Evolutionary conservation across 1,140 invertebrate genomes (phyloP).

Genomic region (Orchesella cincta): DNA sequence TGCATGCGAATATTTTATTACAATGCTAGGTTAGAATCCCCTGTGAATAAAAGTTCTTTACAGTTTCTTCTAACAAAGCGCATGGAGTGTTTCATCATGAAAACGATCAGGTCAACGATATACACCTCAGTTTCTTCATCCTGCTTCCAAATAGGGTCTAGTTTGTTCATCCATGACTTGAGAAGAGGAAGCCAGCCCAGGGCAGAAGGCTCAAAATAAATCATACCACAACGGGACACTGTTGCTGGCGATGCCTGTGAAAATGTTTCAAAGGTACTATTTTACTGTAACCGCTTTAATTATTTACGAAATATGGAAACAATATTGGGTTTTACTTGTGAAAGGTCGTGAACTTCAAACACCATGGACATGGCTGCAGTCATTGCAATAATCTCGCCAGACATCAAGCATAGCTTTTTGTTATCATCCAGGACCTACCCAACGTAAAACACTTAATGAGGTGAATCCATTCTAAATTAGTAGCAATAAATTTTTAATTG

Average conservation of each 20-base stretch:
- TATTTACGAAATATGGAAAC: too few species aligned
- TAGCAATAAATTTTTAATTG: not conserved
- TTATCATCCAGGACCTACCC: constrained; percentile 92
- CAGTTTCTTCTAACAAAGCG: constrained; percentile 69
- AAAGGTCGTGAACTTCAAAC: constrained; percentile 89
- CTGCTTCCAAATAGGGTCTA: constrained; percentile 63
- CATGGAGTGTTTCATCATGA: constrained; percentile 71
- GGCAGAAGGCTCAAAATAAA: constrained; percentile 80
- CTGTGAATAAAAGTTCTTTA: constrained; percentile 68
- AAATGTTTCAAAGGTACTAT: too few species aligned
- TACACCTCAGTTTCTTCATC: constrained; percentile 63
- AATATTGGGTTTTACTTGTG: constrained; percentile 61
- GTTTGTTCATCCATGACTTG: constrained; percentile 71
- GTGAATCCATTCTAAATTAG: too few species aligned
- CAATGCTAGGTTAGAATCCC: constrained; percentile 69
- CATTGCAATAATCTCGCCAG: constrained; percentile 88
- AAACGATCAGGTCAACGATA: constrained; percentile 70
- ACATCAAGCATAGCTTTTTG: constrained; percentile 78
- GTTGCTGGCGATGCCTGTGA: constrained; percentile 79
- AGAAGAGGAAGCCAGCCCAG: constrained; percentile 68
- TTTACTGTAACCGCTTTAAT: too few species aligned
- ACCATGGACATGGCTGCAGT: constrained; percentile 84
- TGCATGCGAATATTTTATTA: too few species aligned
- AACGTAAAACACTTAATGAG: too few species aligned
- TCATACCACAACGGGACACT: constrained; percentile 92